Evolutionary conservation across 2,797 vertebrate genomes (phyloP).

Genomic region (Limnodromus scolopaceus): DNA sequence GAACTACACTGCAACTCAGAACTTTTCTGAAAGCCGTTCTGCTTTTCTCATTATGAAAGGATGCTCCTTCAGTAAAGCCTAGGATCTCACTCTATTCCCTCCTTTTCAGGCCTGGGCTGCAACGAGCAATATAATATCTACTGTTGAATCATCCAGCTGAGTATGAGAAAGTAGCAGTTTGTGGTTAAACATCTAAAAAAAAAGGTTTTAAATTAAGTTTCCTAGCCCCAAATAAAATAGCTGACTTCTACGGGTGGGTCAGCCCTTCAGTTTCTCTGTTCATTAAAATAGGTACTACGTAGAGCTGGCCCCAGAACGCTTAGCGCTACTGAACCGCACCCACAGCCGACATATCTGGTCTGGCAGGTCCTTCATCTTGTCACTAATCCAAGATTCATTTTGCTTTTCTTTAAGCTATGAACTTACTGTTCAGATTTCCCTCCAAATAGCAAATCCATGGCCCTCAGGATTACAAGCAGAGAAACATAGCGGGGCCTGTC

Average conservation of each 20-base stretch:
- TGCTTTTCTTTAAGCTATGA: constrained; percentile 6
- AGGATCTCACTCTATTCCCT: not conserved
- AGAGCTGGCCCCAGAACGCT: not conserved
- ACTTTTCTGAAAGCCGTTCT: not conserved
- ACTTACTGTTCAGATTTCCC: not conserved
- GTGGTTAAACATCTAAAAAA: not conserved
- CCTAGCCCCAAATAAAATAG: not conserved
- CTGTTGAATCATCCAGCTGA: not conserved
- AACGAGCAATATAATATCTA: not conserved
- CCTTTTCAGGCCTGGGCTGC: not conserved
- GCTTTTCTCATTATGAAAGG: not conserved
- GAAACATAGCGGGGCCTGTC: not conserved
- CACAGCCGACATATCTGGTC: not conserved
- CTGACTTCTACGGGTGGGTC: not conserved
- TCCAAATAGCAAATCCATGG: not conserved
- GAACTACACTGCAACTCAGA: not conserved
- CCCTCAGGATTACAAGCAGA: not conserved
- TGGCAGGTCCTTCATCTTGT: constrained; percentile 7
- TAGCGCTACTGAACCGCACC: not conserved
- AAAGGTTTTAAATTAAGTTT: not conserved
- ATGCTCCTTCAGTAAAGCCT: not conserved
- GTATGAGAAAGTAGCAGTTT: not conserved
- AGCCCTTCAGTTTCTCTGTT: not conserved
- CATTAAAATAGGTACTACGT: not conserved
- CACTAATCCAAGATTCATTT: constrained; percentile 1